Conservation (phyloP, 2,113 vertebrate species). For the Oncorhynchus keta region DNA sequence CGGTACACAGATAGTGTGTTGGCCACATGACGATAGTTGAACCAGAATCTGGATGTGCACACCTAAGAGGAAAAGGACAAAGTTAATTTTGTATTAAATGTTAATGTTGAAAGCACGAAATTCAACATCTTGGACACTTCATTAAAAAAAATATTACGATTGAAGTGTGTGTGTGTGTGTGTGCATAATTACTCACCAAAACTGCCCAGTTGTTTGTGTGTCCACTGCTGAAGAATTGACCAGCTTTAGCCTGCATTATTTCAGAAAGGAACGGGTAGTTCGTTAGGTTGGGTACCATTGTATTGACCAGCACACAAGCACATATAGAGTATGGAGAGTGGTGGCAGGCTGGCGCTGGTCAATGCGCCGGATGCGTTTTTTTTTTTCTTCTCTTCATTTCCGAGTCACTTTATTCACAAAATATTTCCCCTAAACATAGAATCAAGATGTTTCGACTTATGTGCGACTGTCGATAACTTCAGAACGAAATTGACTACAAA, state of each 20-base stretch:
- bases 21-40: conserved; percentile 97
- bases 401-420: too few relatives aligned
- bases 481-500: too few relatives aligned
- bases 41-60: conserved; percentile 97
- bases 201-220: conserved; percentile 99
- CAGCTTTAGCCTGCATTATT: conserved; percentile 77
- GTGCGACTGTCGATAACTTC: too few relatives aligned
- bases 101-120: too few relatives aligned
- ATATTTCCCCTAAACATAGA: too few relatives aligned
- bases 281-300: neutral
- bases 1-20: conserved; percentile 96
- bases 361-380: too few relatives aligned
- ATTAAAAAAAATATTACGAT: too few relatives aligned
- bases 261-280: neutral
- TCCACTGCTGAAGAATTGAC: conserved; percentile 89
- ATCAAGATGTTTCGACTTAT: too few relatives aligned
- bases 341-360: too few relatives aligned
- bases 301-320: neutral
- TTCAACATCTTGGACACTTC: neutral
- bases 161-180: neutral
- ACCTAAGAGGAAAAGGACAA: conserved; percentile 72
- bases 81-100: neutral
- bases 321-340: neutral
- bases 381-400: too few relatives aligned
- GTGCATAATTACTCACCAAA: conserved; percentile 73